Evolutionary conservation across 2,888 invertebrate genomes (phyloP).

Genomic region (Strigamia transsilvanica): DNA sequence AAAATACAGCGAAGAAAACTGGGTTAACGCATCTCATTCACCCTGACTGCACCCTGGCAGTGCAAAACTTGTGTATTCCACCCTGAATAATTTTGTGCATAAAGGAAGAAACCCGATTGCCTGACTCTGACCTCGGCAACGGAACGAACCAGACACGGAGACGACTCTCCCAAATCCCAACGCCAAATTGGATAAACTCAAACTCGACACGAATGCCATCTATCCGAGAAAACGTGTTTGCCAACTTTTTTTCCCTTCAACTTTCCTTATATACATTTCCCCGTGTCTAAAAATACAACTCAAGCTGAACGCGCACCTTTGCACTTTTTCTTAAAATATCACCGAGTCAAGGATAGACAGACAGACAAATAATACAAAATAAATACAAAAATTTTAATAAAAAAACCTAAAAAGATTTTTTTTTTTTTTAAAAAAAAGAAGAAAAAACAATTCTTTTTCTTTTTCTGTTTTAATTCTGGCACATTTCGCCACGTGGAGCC

Average conservation of each 20-base stretch:
- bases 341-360: background rate
- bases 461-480: background rate
- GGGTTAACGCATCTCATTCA: constrained; percentile 29
- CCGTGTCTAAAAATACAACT: background rate
- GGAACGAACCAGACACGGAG: background rate
- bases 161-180: constrained; percentile 9
- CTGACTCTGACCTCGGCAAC: constrained; percentile 13
- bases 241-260: background rate
- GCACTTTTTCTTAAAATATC: background rate
- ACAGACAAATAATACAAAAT: too few species aligned
- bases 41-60: constrained; percentile 12
- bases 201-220: background rate
- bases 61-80: constrained; percentile 5
- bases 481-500: background rate
- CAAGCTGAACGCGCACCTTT: background rate
- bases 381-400: background rate
- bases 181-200: background rate
- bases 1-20: background rate
- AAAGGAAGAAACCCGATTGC: background rate
- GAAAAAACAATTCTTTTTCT: too few species aligned
- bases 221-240: background rate
- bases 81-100: constrained; percentile 11
- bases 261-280: constrained; percentile 26
- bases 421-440: too few species aligned
- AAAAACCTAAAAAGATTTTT: background rate